These are phyloP conservation scores for Xanthorhoe designata DNA, from an alignment of 2,888 invertebrate species.

Conservation along the genomic window DNA sequence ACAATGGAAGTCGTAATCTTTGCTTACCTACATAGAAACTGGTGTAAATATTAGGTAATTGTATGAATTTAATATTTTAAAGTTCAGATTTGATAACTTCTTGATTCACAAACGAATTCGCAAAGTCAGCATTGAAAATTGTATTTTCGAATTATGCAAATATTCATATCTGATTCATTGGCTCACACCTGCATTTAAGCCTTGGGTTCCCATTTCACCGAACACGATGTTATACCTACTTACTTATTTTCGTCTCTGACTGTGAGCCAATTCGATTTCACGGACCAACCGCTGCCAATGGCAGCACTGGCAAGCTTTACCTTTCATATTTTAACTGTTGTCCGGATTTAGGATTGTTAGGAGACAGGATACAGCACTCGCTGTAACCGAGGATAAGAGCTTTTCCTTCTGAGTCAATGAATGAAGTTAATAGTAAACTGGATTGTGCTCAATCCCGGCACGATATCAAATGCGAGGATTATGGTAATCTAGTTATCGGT, in stretches of 20 bases:
- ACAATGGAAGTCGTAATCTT: background rate
- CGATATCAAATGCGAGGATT: constrained; percentile 9
- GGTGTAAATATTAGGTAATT: background rate
- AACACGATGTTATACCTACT: constrained; percentile 64
- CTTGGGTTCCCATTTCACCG: constrained; percentile 61
- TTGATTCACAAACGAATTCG: constrained; percentile 2
- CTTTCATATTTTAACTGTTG: constrained; percentile 54
- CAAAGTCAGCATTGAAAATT: constrained; percentile 10
- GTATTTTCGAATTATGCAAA: constrained; percentile 38
- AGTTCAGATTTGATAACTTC: background rate
- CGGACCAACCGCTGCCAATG: constrained; percentile 71
- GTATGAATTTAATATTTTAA: background rate
- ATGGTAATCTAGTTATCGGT: constrained; percentile 19
- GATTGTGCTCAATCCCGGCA: constrained; percentile 9
- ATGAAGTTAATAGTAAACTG: constrained; percentile 10
- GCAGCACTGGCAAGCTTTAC: constrained; percentile 57
- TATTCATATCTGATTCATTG: constrained; percentile 55
- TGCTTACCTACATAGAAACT: background rate
- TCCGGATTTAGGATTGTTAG: constrained; percentile 38
- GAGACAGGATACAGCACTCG: constrained; percentile 28
- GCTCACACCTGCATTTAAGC: constrained; percentile 56
- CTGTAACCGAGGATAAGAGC: constrained; percentile 17
- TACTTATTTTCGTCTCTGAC: constrained; percentile 82
- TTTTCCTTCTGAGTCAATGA: constrained; percentile 16
- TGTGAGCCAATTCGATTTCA: constrained; percentile 82